Evolutionary conservation across 1,140 invertebrate species (phyloP), one percentile per base, ranked within the genome.

Genomic region (Cyclina sinensis): DNA sequence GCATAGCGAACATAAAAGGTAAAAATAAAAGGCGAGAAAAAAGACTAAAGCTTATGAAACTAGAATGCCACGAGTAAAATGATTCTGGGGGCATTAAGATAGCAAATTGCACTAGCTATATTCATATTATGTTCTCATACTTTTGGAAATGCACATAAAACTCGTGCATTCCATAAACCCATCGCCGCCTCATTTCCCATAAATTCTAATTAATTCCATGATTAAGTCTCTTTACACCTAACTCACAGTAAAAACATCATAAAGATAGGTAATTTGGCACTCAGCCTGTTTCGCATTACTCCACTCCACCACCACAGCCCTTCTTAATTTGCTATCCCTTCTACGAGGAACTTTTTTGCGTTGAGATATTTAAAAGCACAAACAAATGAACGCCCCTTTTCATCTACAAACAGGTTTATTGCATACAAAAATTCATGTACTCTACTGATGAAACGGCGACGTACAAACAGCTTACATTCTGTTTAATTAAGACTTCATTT

Each of bases 151-250:
- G 76, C 76, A 80, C 76, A 48, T 43, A 82, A 82, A 82, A 82
- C 39, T n/a, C 62, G 32, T 83, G 48, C 83, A 74, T 46, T 54
- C 70, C 48, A 76, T 83, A 46, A 21, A 83, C 46, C 18, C 46
- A 65, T 30, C 32, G 57, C 80, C 80, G 46, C 27, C 62, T 59
- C 30, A 65, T 51, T 21, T 21, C 35, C 30, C 74, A 68, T 86
- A 86, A 86, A 86, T 86, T 65, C 74, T 86, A 86, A 86, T 86
- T 86, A 86, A 86, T 78, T 65, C 73, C 37, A 37, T 37, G 16
- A 78, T 86, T 78, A 86, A 86, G 32, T 48, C 5, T 21, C 32
- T 62, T 27, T 62, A 78, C 84, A 86, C 70, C 84, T 86, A 76
- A 78, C 43, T 48, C 68, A 39, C 27, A n/a, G 21, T 48, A 46